These are phyloP conservation scores for Eristalinus sepulchralis DNA, from an alignment of 2,888 invertebrate species.

Conservation along the genomic window DNA sequence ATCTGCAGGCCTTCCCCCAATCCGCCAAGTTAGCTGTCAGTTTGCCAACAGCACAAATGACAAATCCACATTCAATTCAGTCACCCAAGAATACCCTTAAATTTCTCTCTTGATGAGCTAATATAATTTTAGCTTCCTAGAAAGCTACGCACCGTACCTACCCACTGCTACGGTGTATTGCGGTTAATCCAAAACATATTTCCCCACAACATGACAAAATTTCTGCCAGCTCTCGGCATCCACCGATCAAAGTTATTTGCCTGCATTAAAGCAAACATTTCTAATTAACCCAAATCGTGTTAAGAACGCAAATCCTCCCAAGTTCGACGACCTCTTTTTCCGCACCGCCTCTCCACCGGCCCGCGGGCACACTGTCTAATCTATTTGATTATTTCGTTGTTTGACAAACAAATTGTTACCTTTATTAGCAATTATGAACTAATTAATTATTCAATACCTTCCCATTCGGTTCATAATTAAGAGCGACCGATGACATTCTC, in stretches of 20 bases:
- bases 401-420: constrained; percentile 1
- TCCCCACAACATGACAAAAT: too few relatives aligned
- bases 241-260: neutral
- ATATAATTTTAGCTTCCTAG: too few relatives aligned
- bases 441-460: constrained; percentile 27
- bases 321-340: neutral
- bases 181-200: too few relatives aligned
- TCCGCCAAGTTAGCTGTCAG: too few relatives aligned
- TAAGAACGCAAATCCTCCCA: neutral
- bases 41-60: too few relatives aligned
- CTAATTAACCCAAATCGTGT: neutral
- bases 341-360: neutral
- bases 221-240: neutral
- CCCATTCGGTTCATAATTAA: constrained; percentile 21
- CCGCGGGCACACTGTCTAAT: neutral
- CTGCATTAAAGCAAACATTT: neutral
- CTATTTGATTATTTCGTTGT: neutral
- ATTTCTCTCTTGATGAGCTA: too few relatives aligned
- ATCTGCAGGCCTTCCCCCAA: too few relatives aligned
- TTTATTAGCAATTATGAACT: constrained; percentile 27
- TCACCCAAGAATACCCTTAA: too few relatives aligned
- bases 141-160: too few relatives aligned
- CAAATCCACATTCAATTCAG: too few relatives aligned
- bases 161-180: too few relatives aligned
- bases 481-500: neutral